Evolutionary conservation across 2,113 vertebrate genomes (phyloP).

Genomic region (Nymphicus hollandicus): DNA sequence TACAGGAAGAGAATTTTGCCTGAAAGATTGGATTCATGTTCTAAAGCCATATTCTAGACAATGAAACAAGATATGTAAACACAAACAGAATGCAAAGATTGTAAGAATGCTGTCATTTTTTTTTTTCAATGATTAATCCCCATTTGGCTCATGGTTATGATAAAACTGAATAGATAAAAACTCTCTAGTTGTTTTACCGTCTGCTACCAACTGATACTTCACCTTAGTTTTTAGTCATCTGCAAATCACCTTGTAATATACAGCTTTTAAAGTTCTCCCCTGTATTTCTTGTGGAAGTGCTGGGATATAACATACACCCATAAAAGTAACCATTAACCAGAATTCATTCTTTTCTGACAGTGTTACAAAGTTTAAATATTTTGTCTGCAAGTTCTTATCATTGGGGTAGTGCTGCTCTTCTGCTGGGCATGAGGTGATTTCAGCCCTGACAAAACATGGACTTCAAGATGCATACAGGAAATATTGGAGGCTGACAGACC

Average conservation of each 20-base stretch:
- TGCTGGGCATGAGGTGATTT: neutral
- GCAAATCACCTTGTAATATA: neutral
- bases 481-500: neutral
- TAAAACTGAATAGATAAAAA: neutral
- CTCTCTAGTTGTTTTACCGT: neutral
- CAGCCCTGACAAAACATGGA: neutral
- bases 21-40: neutral
- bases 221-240: neutral
- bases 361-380: neutral
- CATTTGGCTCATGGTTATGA: neutral
- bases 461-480: neutral
- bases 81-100: neutral
- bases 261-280: neutral
- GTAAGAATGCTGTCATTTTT: neutral
- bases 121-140: neutral
- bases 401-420: neutral
- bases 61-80: neutral
- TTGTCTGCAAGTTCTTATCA: neutral
- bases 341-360: neutral
- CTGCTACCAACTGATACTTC: neutral
- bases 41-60: neutral
- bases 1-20: neutral
- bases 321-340: neutral
- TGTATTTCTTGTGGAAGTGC: rapidly evolving
- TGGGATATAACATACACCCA: neutral